Base-by-base conservation (phyloP, 2,797 vertebrate species). In the Xerus rutilus region DNA sequence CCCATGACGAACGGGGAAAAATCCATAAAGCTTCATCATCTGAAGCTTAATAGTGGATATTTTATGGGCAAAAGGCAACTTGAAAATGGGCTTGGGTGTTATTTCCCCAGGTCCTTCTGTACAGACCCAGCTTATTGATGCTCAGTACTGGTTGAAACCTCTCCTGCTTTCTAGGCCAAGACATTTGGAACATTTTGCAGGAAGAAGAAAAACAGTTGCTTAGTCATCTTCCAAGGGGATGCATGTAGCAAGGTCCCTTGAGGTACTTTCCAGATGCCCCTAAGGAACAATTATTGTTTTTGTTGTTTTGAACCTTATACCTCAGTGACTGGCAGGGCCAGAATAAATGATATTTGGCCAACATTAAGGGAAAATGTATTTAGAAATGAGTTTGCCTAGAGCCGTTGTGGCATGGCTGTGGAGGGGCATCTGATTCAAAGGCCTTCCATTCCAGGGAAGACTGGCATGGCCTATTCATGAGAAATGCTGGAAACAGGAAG, bases 201-300 rank as follows among this genome's bases (percentile, higher is more conserved):
- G 72, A 86, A 95, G 90, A 94, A 94, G 90, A 91, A 96, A 95
- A 96, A 20, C 30, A 92, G 52, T 86, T 97, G 95, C 85, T 96
- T 96, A 86, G 69, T 97, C 92, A 95, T 97, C 77, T 97, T 94
- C 95, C 94, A 91, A 74, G 52, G 95, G 69, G 81, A n/a, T 65
- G 0, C 64, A 14, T 94, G 54, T 12, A 73, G 20, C 39, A 73
- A 93, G 49, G 13, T 32, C 92, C 18, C 78, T 52, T 15, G 32
- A 82, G 92, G 73, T 84, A n/a, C 47, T n/a, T 95, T 1, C n/a
- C 82, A 88, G 3, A 73, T 23, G 94, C 62, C 94, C 92, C 15
- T 14, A 72, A 95, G 88, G 93, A 97, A 17, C 86, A 97, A 90
- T 98, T 97, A 97, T 12, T 77, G 70, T 52, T 76, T 84, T 57